Percentiles rank a stretch among this genome's conserved stretches.
These are phyloP conservation scores for Picathartes gymnocephalus DNA, from an alignment of 2,113 vertebrate genomes.

Conservation along the genomic window DNA sequence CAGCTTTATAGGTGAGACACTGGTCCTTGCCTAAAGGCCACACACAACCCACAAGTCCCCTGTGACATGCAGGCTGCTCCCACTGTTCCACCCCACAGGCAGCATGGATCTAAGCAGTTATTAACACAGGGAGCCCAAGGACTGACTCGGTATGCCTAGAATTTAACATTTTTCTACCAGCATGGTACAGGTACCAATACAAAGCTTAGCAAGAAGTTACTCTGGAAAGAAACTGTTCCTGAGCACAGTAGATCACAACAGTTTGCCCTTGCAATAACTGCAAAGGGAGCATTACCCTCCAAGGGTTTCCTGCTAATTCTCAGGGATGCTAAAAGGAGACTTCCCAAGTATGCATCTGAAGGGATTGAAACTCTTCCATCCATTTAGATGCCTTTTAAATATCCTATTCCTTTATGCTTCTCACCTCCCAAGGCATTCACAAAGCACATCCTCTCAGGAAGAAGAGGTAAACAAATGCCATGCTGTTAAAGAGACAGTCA, in stretches of 20 bases:
- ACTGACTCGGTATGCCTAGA: background rate
- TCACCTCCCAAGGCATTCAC: background rate
- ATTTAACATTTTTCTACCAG: background rate
- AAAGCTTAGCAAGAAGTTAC: background rate
- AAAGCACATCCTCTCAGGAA: background rate
- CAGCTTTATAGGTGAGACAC: background rate
- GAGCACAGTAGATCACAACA: background rate
- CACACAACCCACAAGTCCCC: background rate
- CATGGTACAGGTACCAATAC: background rate
- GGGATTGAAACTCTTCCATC: background rate
- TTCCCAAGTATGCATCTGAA: background rate
- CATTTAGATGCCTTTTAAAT: background rate
- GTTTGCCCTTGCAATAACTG: background rate
- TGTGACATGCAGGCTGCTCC: background rate
- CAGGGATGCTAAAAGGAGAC: background rate
- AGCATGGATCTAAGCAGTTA: background rate
- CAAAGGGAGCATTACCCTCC: background rate
- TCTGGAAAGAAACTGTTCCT: background rate
- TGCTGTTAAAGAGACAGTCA: background rate
- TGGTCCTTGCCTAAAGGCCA: background rate
- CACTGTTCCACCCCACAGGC: background rate
- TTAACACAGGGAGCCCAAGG: accelerated
- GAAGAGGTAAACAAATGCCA: background rate
- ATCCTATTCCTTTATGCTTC: background rate
- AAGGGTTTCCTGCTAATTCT: background rate